Percentiles rank a stretch among this genome's conserved stretches.
Conservation (phyloP, 2,113 vertebrate species). For the Ahaetulla prasina region DNA sequence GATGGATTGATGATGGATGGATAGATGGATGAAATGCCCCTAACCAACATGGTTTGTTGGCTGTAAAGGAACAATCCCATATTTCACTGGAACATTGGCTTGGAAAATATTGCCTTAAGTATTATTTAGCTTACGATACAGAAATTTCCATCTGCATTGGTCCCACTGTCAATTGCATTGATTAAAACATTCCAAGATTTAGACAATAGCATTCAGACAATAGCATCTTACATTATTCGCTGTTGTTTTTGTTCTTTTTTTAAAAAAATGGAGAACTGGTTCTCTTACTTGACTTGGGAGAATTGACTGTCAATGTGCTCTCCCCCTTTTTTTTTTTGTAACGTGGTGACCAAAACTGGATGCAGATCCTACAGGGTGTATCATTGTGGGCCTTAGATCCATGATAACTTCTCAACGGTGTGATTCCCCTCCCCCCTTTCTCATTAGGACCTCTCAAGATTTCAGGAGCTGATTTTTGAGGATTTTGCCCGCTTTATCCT, state of each 20-base stretch:
- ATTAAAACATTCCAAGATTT: background rate
- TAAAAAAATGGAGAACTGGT: background rate
- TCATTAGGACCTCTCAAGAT: slow-evolving; percentile 80
- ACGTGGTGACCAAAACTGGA: background rate
- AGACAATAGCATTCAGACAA: background rate
- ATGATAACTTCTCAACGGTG: background rate
- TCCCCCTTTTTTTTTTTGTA: background rate
- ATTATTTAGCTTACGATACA: background rate
- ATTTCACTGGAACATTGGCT: background rate
- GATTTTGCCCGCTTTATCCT: slow-evolving; percentile 89
- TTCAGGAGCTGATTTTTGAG: slow-evolving; percentile 93
- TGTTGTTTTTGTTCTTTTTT: background rate
- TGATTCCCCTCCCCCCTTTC: background rate
- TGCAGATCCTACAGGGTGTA: background rate
- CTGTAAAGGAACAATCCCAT: background rate
- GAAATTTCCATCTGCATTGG: background rate
- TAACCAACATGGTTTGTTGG: background rate
- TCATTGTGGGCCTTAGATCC: background rate
- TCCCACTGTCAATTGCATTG: background rate
- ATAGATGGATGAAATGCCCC: background rate
- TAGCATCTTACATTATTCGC: background rate
- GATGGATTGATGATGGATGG: background rate
- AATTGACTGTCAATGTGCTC: background rate
- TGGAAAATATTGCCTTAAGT: background rate
- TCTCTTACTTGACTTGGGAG: background rate